phyloP scores from a whole-genome alignment of 2,797 vertebrate genomes.

The Cirrhinus mrigala region DNA sequence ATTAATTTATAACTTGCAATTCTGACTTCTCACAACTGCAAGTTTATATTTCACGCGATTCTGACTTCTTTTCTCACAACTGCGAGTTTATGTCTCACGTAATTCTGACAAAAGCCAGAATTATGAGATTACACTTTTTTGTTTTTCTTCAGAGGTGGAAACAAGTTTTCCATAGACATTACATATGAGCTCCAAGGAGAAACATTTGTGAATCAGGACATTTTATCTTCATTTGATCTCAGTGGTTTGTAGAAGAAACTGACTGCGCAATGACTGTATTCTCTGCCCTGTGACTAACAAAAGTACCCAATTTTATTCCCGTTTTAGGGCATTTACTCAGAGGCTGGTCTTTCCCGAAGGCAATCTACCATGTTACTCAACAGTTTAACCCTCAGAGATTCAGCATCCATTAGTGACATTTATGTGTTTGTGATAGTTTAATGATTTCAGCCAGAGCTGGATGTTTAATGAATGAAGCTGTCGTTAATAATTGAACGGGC shows the following conservation, averaged over 20 bases:
- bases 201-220: neutral
- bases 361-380: neutral
- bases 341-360: neutral
- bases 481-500: constrained; percentile 50
- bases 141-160: too few species aligned
- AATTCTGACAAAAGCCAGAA: too few species aligned
- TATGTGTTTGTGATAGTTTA: constrained; percentile 21
- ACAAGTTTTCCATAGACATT: too few species aligned
- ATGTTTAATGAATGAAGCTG: constrained; percentile 53
- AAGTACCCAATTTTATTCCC: neutral
- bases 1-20: too few species aligned
- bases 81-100: too few species aligned
- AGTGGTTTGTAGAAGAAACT: neutral
- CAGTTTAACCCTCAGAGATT: neutral
- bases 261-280: neutral
- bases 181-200: neutral
- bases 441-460: constrained; percentile 18
- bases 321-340: neutral
- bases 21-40: too few species aligned
- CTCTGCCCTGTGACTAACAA: neutral
- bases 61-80: too few species aligned
- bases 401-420: constrained; percentile 21
- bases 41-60: too few species aligned
- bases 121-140: too few species aligned
- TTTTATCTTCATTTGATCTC: neutral